Base-by-base conservation (phyloP, 2,888 invertebrate genomes). In the Coelinius sp. region DNA sequence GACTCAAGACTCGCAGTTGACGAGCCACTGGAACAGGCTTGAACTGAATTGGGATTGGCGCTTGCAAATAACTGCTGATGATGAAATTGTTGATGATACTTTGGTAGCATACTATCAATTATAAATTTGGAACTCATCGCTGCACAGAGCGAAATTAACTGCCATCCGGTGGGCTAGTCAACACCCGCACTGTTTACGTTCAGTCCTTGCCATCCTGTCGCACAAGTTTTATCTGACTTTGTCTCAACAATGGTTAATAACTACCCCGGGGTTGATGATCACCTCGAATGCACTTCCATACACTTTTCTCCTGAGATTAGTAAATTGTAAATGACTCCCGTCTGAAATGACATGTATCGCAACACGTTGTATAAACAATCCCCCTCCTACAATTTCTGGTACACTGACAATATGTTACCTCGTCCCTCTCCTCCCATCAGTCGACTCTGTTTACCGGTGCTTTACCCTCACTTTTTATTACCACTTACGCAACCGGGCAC, bases 41-140 rank as follows among this genome's bases (percentile, higher is more conserved):
- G 91, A 89, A 91, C 92, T 87, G 93, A 90, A 91, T 93, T 90
- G 89, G 93, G 92, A 91, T 93, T 91, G 89, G 93, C 90, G 90
- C 92, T 88, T 82, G 90, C 90, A 87, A 91, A 90, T 88, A 91
- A 89, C 88, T 92, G 90, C 84, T 90, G 93, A 88, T 93, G 93
- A 88, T 92, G 92, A 89, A 92, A 92, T 89, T 93, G 91, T 89
- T 93, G 93, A 89, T 92, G 95, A 91, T 97, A 97, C 92, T 97
- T 97, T 86, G 96, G 96, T 91, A 97, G 94, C 95, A 97, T 96
- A 92, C 95, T 96, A 95, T 97, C 96, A 91, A 97, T 95, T 92
- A 95, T 95, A 92, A 96, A 97, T 93, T 96, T 97, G 92, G 96
- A 96, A 93, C 94, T 95, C 96, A 97, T 97, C 73, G 78, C 78